Evolutionary conservation across 23 tunicate genomes (phyloP).

Genomic region (Halocynthia aurantium): DNA sequence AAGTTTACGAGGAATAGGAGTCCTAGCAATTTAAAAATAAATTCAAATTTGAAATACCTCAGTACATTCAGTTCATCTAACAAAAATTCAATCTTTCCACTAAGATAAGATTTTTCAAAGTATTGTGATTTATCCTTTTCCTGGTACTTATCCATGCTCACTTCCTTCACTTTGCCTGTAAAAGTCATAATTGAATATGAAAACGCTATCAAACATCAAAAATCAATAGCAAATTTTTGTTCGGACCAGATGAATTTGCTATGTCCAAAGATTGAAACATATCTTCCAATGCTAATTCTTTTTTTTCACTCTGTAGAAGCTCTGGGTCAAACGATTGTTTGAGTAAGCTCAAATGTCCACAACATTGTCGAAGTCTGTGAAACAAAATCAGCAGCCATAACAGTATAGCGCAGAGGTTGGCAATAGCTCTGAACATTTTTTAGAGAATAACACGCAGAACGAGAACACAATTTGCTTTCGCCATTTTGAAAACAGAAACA

Average conservation of each 20-base stretch:
- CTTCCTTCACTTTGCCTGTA: background rate
- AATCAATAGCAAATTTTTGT: no score
- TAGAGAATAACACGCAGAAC: background rate
- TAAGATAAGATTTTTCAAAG: slow-evolving; percentile 44
- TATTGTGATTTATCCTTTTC: slow-evolving; percentile 41
- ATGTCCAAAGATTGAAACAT: slow-evolving; percentile 43
- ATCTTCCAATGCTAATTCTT: slow-evolving; percentile 79
- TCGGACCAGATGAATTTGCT: background rate
- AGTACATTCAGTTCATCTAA: slow-evolving; percentile 47
- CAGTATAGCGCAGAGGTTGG: background rate
- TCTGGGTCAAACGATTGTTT: slow-evolving; percentile 48
- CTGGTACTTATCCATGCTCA: background rate
- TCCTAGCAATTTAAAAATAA: background rate
- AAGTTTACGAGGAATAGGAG: no score
- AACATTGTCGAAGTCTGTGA: slow-evolving; percentile 81
- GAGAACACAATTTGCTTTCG: background rate
- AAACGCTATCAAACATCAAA: background rate
- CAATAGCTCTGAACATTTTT: background rate
- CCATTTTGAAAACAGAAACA: background rate
- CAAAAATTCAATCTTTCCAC: slow-evolving; percentile 64
- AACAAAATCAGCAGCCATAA: background rate
- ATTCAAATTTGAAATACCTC: slow-evolving; percentile 20
- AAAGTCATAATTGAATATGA: background rate
- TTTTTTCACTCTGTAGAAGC: slow-evolving; percentile 51
- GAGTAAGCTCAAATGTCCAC: slow-evolving; percentile 68